Percentiles rank a stretch among this genome's conserved stretches.
Evolutionary conservation across 2,797 vertebrate genomes (phyloP).

Genomic region (Heliangelus exortis): DNA sequence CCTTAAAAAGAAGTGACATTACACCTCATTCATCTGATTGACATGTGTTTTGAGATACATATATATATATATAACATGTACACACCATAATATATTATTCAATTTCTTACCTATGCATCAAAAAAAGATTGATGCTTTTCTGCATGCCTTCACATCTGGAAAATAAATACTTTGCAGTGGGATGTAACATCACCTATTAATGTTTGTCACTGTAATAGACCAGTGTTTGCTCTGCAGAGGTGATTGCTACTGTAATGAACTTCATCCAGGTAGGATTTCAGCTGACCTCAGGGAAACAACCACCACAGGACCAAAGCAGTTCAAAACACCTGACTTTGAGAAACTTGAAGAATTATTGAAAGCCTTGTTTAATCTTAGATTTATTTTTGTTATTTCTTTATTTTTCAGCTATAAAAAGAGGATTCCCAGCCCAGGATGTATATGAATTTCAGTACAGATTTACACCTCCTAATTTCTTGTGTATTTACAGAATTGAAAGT

Average conservation of each 20-base stretch:
- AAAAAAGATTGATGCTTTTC: not conserved
- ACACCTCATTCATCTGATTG: not conserved
- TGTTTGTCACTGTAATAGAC: not conserved
- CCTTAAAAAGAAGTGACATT: not conserved
- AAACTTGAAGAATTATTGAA: not conserved
- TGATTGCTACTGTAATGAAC: not conserved
- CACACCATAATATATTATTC: not conserved
- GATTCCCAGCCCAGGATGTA: not conserved
- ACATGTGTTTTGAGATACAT: not conserved
- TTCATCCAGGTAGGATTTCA: not conserved
- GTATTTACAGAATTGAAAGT: not conserved
- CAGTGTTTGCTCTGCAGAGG: not conserved
- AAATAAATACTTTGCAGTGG: not conserved
- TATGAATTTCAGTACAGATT: not conserved
- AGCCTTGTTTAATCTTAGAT: not conserved
- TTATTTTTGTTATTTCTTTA: not conserved
- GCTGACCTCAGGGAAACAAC: not conserved
- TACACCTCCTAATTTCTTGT: not conserved
- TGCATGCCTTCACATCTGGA: not conserved
- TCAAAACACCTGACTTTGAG: not conserved
- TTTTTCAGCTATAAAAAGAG: not conserved
- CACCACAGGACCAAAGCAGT: not conserved
- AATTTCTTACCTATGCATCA: not conserved
- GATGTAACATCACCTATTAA: not conserved
- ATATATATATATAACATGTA: not conserved